Evolutionary conservation across 2,113 vertebrate genomes (phyloP).

Genomic region (Mungos mungo): DNA sequence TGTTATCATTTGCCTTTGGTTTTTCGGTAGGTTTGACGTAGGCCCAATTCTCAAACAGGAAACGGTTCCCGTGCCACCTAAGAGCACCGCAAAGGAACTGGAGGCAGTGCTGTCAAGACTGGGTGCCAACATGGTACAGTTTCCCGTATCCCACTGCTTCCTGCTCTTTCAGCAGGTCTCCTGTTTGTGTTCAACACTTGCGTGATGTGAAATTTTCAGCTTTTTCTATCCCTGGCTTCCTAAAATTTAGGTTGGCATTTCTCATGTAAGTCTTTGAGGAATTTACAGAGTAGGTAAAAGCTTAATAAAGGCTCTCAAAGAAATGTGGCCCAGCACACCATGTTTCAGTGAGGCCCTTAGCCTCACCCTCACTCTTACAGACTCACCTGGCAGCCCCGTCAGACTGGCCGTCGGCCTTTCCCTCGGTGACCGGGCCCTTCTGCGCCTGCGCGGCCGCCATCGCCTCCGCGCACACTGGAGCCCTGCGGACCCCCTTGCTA

Average conservation of each 20-base stretch:
- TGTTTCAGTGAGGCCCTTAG: neutral
- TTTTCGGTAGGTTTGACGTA: constrained; percentile 91
- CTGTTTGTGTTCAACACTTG: neutral
- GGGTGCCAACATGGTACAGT: constrained; percentile 91
- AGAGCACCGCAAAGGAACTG: constrained; percentile 89
- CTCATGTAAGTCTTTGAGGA: neutral
- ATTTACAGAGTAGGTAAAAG: neutral
- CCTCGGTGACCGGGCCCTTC: neutral
- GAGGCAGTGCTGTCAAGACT: constrained; percentile 87
- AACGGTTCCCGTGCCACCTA: constrained; percentile 86
- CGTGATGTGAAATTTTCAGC: neutral
- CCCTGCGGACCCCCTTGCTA: neutral
- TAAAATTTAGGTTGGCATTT: neutral
- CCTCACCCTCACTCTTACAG: neutral
- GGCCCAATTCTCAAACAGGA: constrained; percentile 94
- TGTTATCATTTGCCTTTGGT: constrained; percentile 22
- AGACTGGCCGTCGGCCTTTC: neutral
- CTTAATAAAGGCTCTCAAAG: neutral
- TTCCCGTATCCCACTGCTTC: neutral
- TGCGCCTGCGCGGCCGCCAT: neutral
- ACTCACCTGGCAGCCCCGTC: neutral
- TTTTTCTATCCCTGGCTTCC: neutral
- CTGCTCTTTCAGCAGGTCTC: neutral
- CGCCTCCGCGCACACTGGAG: neutral
- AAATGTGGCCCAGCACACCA: neutral